Base-by-base conservation (phyloP, 2,888 invertebrate species). In the Drosophila falleni region DNA sequence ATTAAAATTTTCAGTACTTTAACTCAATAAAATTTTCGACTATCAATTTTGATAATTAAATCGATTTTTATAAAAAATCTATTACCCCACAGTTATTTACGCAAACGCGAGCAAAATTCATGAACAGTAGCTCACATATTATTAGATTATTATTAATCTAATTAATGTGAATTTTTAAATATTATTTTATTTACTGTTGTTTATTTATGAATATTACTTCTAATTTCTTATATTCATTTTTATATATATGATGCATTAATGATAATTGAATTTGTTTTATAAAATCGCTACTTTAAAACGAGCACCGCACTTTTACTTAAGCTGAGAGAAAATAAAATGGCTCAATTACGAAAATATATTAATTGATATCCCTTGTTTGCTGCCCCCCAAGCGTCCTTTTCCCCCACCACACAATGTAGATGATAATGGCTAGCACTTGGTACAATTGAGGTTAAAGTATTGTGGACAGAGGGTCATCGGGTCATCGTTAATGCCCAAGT, bases 401-500 rank as follows among this genome's bases (percentile, higher is more conserved):
- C 29, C 11, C 35, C n/a, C 9, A 6, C 29, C 41, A 33, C n/a
- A 15, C 31, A 19, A 31, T 62, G 31, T 55, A 37, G 41, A 39
- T 39, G 46, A 46, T 72, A 64, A 75, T 75, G 73, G 33, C 42
- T 23, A 53, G 73, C 72, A 72, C 69, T 76, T 73, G 76, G 62
- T 59, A 44, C 69, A 75, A 76, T 75, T 72, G 64, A 60, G 13
- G 42, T 37, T 68, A 58, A 72, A 68, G 58, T 37, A 29, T 26
- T 65, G 65, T 58, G 73, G 63, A 33, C 31, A n/a, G 8, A 37
- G 70, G 60, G 44, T 47, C n/a, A n/a, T n/a, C n/a, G n/a, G n/a
- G n/a, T n/a, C 53, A 65, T n/a, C 49, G 65, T 71, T 66, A 71
- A 74, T 71, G 6, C 42, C 51, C 42, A 19, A 66, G 74, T 53